These are phyloP conservation scores for Cenopis cana DNA, from an alignment of 2,888 invertebrate species.

Conservation along the genomic window DNA sequence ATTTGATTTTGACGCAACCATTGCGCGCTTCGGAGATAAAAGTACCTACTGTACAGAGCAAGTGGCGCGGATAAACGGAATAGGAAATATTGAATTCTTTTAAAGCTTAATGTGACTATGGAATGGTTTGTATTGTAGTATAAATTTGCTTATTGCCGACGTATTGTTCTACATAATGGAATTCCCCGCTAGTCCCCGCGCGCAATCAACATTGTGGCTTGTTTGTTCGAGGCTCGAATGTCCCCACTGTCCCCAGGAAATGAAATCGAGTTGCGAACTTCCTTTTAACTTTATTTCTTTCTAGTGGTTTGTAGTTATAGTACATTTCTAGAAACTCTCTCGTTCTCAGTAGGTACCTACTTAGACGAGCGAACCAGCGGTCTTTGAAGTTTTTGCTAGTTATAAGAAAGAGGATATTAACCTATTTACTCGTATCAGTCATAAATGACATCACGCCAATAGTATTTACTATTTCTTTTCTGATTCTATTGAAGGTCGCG, in stretches of 20 bases:
- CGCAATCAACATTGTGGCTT: constrained; percentile 31
- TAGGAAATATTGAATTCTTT: constrained; percentile 16
- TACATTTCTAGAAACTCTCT: background rate
- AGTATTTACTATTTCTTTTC: background rate
- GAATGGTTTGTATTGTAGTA: background rate
- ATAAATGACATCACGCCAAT: background rate
- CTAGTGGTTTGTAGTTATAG: background rate
- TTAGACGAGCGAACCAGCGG: too few species aligned
- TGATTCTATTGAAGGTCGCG: background rate
- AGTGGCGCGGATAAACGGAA: background rate
- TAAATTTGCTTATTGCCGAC: constrained; percentile 22
- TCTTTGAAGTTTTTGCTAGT: too few species aligned
- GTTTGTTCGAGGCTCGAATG: constrained; percentile 5
- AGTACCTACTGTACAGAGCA: too few species aligned
- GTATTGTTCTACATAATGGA: constrained; percentile 32
- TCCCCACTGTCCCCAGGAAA: constrained; percentile 4
- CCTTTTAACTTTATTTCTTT: background rate
- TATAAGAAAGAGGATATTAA: too few species aligned
- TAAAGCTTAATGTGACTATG: constrained; percentile 4
- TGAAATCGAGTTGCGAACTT: constrained; percentile 1
- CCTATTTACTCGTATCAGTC: too few species aligned
- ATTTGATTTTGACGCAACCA: too few species aligned
- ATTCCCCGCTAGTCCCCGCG: constrained; percentile 10
- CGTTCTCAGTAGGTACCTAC: too few species aligned
- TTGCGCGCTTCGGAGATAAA: too few species aligned